Base-by-base conservation (phyloP, 92 coral and sea anemone species). In the Bergia sp. region DNA sequence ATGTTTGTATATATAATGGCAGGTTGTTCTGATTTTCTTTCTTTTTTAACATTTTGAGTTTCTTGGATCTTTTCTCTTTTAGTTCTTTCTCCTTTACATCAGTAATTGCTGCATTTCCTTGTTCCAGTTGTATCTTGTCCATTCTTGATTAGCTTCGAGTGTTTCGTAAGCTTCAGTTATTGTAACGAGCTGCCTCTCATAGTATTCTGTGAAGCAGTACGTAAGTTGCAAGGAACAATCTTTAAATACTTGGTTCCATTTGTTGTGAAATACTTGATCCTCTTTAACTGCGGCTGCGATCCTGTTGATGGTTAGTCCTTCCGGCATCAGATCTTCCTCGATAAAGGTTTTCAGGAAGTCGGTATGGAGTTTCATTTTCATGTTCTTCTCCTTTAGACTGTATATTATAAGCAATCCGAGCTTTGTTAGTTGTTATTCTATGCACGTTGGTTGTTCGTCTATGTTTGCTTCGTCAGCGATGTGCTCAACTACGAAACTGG, bases 161-260 rank as follows among this genome's bases (percentile, higher is more conserved):
- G 76, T 23, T 71, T 71, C 37, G 39, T 44, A 29, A 73, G 45
- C 75, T 74, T n/a, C n/a, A 5, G 82, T 37, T 9, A 49, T 29
- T 29, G 29, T 29, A 29, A 29, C 29, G 29, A 29, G 42, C 50
- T 86, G 89, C 82, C 89, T 86, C 69, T 86, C 82, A 29, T 86
- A 86, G 44, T 49, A 38, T 29, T 86, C 82, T 21, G 50, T 38
- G 44, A 86, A 76, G 76, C 84, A 77, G 37, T 49, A 18, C 82
- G 37, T 73, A 50, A 86, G 89, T 64, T 86, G 50, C 71, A 37
- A 45, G 47, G 82, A 75, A 61, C 83, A 86, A 73, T 86, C 67
- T 76, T 50, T 55, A 50, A 86, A 47, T 47, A 50, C 76, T 20
- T 77, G 23, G 81, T 43, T 49, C 53, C 81, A 77, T 47, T 42